Evolutionary conservation across 2,888 invertebrate species (phyloP), one percentile per base, ranked within the genome.

Genomic region (Brachyptera risi): DNA sequence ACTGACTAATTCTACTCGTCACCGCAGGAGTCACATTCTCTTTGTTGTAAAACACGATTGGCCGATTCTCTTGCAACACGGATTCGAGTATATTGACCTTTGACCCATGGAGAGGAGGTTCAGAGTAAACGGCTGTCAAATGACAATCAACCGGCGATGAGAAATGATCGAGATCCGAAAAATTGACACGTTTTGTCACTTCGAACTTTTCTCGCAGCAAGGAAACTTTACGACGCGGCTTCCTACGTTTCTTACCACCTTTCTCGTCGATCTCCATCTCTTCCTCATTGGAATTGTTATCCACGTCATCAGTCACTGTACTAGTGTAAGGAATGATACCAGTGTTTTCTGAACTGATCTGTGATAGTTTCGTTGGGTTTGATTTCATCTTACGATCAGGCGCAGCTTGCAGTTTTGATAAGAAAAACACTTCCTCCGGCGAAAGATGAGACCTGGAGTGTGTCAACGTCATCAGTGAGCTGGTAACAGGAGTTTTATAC

Each of bases 161-260:
- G 11, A 7, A 31, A 11, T 11, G 7, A 31, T 31, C 31, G 11
- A 5, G 31, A 5, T 31, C 31, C 9, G 47, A 21, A 24, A 47
- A 47, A 23, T 13, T 21, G n/a, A 35, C 24, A 37, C 23, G 17
- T 19, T 54, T 54, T 35, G 35, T 17, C 19, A 54, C 79, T 71
- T 83, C 83, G 71, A 83, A 83, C 63, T 77, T 78, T 68, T 83
- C 83, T 67, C 82, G 75, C 17, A 83, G 69, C 60, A 83, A 75
- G 2, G 83, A 83, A 72, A 83, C 82, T 69, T 83, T 83, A 66
- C 82, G 73, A 61, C 80, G 75, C 0, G 82, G 81, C 37, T 54
- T 54, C 21, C 19, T 54, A 11, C 54, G 35, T 15, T 54, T 54
- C 26, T 50, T 58, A 7, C 31, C 47, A 7, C 17, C 37, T 19